Base-by-base conservation (phyloP, 2,888 invertebrate species). In the Drosophila seclusa region DNA sequence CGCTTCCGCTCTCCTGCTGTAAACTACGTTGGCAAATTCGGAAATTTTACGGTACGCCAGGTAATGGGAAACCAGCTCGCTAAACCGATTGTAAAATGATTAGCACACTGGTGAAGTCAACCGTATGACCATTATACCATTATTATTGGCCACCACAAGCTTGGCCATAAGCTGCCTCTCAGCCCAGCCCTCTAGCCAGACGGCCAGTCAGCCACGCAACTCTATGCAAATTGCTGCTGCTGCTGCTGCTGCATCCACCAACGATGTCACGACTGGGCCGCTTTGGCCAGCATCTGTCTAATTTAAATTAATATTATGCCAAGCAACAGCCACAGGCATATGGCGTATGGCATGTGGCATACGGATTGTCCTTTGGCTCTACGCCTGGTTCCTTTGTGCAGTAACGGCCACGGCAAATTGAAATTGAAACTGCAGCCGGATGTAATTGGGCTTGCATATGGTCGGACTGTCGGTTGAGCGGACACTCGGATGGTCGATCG, bases 391-490 rank as follows among this genome's bases (percentile, higher is more conserved):
- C 34, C 68, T 49, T 68, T 69, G 68, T 68, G 55, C 70, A 11
- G 27, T 16, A 40, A 49, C 31, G 69, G 60, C 34, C 66, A 73
- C 53, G 73, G 78, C 73, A 86, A 90, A 90, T 90, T 86, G 90
- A 90, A 86, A 90, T 86, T 88, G 89, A 86, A 87, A 89, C 86
- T 90, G 87, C 89, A 89, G 89, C 90, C 87, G 87, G 87, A 90
- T 90, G 87, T 87, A 89, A 90, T 87, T 87, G 89, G 84, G 85
- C 82, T 75, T 88, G 87, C 89, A 85, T 87, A 83, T 87, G 84
- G 86, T 71, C 40, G 71, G 31, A 31, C 53, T 29, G 62, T 38
- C 58, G 48, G 53, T 42, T 60, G 55, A 58, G 27, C 59, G 32
- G 59, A 42, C 50, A 63, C 27, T 52, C 53, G 53, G 21, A 40